Evolutionary conservation across 2,797 vertebrate species (phyloP).

Genomic region (Lepilemur septentrionalis): DNA sequence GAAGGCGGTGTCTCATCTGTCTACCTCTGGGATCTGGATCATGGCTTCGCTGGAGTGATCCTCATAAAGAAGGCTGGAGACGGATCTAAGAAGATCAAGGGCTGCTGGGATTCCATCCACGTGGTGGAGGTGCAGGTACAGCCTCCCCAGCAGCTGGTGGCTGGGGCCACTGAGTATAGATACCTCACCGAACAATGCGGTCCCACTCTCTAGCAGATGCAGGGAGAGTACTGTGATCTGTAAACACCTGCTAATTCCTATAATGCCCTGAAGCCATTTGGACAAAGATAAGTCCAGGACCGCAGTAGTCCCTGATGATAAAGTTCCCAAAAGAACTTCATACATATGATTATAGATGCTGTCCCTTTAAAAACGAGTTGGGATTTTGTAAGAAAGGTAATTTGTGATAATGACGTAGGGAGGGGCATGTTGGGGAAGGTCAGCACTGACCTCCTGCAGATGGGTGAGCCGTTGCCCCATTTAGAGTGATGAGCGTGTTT

Average conservation of each 20-base stretch:
- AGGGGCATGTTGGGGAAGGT: background rate
- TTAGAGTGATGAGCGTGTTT: too few relatives aligned
- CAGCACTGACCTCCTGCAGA: background rate
- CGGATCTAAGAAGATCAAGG: conserved; percentile 99
- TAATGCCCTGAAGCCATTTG: conserved; percentile 40
- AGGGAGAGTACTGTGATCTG: background rate
- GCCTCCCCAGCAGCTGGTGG: conserved; percentile 43
- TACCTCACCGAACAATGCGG: conserved; percentile 10
- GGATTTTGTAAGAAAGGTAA: background rate
- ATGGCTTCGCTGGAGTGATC: conserved; percentile 98
- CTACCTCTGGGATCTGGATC: conserved; percentile 99
- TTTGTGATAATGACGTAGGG: background rate
- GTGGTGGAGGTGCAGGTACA: conserved; percentile 99
- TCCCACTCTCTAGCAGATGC: background rate
- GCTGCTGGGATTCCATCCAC: conserved; percentile 99
- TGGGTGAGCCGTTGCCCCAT: background rate
- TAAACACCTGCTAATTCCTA: conserved; percentile 48
- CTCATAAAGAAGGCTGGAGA: conserved; percentile 99
- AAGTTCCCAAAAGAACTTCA: conserved; percentile 64
- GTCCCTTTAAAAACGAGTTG: background rate
- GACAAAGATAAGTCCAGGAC: conserved; percentile 67
- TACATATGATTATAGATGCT: background rate
- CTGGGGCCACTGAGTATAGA: background rate
- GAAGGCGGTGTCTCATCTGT: conserved; percentile 98
- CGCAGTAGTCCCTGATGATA: background rate